Conservation (phyloP, 2,113 vertebrate genomes). For the Campylorhamphus procurvoides region DNA sequence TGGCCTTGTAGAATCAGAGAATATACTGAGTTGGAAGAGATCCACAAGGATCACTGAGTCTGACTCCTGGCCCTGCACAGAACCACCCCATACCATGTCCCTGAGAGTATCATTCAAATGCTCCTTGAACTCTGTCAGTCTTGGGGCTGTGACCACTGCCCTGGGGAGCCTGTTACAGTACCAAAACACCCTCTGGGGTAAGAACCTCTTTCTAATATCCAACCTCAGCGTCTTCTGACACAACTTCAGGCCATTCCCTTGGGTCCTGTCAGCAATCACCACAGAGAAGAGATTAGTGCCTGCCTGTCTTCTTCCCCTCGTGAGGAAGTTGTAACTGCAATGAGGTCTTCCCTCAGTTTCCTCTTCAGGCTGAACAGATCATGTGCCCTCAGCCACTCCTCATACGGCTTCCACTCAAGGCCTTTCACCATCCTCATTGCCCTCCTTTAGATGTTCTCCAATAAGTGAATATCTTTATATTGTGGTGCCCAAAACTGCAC, state of each 20-base stretch:
- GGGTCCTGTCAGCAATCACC: not conserved
- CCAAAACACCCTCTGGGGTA: not conserved
- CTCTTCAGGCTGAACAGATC: not conserved
- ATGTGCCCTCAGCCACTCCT: not conserved
- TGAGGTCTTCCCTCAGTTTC: not conserved
- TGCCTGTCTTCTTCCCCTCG: not conserved
- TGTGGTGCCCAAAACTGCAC: not conserved
- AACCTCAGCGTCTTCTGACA: not conserved
- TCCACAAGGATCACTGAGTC: not conserved
- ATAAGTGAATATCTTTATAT: not conserved
- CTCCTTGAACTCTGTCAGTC: not conserved
- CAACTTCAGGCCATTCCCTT: not conserved
- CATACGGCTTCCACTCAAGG: not conserved
- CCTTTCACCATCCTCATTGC: not conserved
- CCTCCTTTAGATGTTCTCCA: not conserved
- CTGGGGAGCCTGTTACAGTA: not conserved
- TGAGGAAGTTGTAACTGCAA: not conserved
- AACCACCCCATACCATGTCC: not conserved
- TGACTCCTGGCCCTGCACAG: not conserved
- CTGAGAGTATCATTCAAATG: not conserved
- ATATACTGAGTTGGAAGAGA: not conserved
- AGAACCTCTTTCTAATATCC: not conserved
- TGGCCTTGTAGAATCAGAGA: not conserved
- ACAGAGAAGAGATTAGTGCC: not conserved
- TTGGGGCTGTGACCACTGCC: not conserved